phyloP scores from a whole-genome alignment of 2,113 vertebrate genomes.

The Leptosomus discolor region DNA sequence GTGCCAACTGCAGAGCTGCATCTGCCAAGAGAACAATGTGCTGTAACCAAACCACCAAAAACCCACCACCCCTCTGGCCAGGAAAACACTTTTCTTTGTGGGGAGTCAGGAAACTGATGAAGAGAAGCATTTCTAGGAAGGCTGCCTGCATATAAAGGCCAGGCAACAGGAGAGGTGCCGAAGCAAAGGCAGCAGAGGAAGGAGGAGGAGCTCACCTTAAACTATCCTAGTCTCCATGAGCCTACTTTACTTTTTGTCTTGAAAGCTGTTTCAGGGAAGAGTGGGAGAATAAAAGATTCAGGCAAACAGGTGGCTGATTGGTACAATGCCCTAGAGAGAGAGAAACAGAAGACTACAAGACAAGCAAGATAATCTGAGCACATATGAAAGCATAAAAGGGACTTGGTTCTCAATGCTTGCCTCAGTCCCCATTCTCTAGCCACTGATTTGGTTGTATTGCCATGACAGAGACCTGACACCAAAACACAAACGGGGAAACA shows the following conservation, averaged over 20 bases:
- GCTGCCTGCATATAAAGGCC: rapidly evolving
- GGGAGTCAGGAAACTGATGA: background rate
- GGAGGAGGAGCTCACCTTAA: background rate
- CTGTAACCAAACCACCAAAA: background rate
- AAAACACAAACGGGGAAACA: background rate
- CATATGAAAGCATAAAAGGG: background rate
- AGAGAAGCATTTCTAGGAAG: background rate
- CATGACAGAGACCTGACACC: background rate
- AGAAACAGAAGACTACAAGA: background rate
- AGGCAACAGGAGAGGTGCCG: background rate
- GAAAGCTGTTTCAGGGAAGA: background rate
- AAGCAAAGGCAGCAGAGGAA: background rate
- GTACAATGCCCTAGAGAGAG: background rate
- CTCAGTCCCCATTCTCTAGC: background rate
- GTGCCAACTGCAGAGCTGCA: background rate
- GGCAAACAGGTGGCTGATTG: background rate
- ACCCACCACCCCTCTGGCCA: background rate
- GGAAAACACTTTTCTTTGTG: background rate
- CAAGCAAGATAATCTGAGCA: background rate
- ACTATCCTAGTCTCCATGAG: rapidly evolving
- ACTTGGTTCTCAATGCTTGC: rapidly evolving
- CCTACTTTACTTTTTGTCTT: background rate
- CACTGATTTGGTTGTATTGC: background rate
- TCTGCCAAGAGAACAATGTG: background rate
- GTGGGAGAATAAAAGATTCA: background rate